Evolutionary conservation across 2,113 vertebrate species (phyloP).

Genomic region (Anhinga anhinga): DNA sequence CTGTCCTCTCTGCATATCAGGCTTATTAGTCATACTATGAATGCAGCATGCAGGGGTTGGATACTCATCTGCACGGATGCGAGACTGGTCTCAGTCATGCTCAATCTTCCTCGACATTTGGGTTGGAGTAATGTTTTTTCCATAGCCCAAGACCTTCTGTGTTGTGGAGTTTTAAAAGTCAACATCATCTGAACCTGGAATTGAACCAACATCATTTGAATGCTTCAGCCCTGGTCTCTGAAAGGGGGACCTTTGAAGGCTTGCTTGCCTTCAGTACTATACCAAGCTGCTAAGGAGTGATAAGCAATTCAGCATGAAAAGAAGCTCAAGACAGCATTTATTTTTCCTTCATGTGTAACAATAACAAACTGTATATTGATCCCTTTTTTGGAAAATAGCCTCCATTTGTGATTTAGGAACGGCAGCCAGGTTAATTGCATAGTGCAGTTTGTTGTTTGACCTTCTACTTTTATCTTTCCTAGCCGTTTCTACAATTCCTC

Average conservation of each 20-base stretch:
- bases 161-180: neutral
- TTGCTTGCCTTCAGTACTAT: neutral
- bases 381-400: neutral
- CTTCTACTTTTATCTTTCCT: neutral
- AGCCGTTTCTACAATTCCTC: neutral
- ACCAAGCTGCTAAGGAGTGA: conserved; percentile 38
- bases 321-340: conserved; percentile 27
- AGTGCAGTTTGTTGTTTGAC: neutral
- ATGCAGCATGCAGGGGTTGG: neutral
- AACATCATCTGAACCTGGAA: neutral
- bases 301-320: conserved; percentile 37
- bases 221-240: neutral
- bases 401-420: neutral
- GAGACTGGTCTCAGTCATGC: neutral
- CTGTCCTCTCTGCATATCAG: neutral
- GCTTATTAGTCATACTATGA: rapidly evolving
- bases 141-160: neutral
- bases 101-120: neutral
- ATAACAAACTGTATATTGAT: neutral
- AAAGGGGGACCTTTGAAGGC: neutral
- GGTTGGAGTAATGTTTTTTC: neutral
- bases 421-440: conserved; percentile 6
- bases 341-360: conserved; percentile 7
- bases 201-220: neutral
- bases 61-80: neutral